Base-by-base conservation (phyloP, 2,797 vertebrate species). In the Steatocranus sp. region DNA sequence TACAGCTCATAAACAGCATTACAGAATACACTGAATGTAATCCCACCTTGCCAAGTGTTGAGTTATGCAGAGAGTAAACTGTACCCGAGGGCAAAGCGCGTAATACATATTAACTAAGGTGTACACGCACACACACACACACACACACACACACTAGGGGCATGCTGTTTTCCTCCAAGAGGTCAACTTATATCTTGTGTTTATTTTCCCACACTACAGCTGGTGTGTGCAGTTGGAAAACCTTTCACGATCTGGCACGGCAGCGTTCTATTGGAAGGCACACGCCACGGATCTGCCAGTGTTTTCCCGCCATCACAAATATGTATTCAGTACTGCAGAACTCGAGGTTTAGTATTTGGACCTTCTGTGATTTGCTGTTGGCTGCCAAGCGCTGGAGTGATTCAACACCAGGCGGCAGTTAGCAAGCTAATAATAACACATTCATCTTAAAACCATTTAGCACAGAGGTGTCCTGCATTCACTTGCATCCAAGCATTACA, bases 281-380 rank as follows among this genome's bases (percentile, higher is more conserved):
- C 53, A 23, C 32, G 20, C 36, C 61, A 34, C 81, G 25, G 83
- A 86, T 84, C 91, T 87, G 92, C 92, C 93, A 92, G 91, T 36
- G 78, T 89, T 91, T 92, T 87, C 79, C 80, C 25, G 82, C 90
- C 89, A 93, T 89, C 73, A 74, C 94, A 96, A 96, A 96, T 95
- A 94, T 95, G 91, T 94, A 87, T 87, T 95, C 88, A 89, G 86
- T 83, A 76, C 82, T 63, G 86, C 88, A 88, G 89, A 94, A 92
- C 86, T 83, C 11, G 53, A 84, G 81, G 81, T 93, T 93, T 91
- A 83, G 83, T 88, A 73, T 90, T 86, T 87, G 88, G 92, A 87
- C 92, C 93, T 88, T 94, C 91, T 95, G 94, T 84, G 88, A 89
- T 86, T 89, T 58, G 78, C 87, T 61, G 63, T 63, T 56, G 80